Base-by-base conservation (phyloP, 2,888 invertebrate species). In the Tinea pellionella region DNA sequence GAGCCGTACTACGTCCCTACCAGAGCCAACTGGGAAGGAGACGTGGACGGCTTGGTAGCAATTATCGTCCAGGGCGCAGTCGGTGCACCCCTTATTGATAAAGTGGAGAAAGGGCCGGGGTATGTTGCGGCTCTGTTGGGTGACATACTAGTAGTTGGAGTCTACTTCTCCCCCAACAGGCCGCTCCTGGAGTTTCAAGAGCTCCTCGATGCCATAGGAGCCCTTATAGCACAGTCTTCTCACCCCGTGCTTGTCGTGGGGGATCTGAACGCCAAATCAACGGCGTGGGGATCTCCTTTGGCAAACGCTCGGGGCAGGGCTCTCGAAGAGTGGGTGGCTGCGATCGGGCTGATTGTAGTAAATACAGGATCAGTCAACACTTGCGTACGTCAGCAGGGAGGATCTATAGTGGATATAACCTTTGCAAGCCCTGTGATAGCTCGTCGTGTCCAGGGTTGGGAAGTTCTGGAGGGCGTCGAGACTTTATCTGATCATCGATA, bases 111-210 rank as follows among this genome's bases (percentile, higher is more conserved):
- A 16, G 59, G 32, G 13, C 18, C 41, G 53, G 61, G 59, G n/a
- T 61, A 53, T 15, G 61, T 57, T 12, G 61, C 57, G 15, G 53
- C 57, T 7, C 19, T 53, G 29, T 61, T 19, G 43, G 60, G 60
- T 3, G 61, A 51, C 1, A 18, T 62, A 0, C 41, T 59, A 0
- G 7, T 65, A 0, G 15, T 66, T 0, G 65, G 64, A 0, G 62
- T 60, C 0, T 68, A 67, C 30, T 66, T 65, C 61, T 65, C 65
- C 0, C 67, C 66, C 0, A 67, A 65, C 16, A 57, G 63, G 8
- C 41, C 32, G 3, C 59, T 66, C 3, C 56, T 62, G 0, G 64
- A 68, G 2, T 67, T 65, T 8, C 66, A 66, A 51, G n/a, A 1
- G 3, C 63, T 63, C 7, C 61, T 66, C 0, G 53, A 11, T 1